A percentile compares a stretch with the other conserved stretches of the same genome.
phyloP scores from a whole-genome alignment of 2,113 vertebrate genomes.

The Microcebus lehilahytsara region DNA sequence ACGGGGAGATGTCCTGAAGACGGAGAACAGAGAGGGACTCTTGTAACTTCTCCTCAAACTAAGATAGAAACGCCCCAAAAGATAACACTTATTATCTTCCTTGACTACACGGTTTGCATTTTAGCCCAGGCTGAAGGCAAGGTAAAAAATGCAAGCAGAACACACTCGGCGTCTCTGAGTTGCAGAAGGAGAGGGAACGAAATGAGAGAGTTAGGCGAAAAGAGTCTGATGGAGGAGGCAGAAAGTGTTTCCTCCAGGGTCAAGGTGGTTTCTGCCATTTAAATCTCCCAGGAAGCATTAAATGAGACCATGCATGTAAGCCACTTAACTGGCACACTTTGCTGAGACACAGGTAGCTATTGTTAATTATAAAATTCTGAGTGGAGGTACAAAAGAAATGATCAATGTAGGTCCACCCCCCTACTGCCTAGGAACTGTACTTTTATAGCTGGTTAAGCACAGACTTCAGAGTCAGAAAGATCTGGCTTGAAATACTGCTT shows the following conservation, averaged over 20 bases:
- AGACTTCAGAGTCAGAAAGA: background rate
- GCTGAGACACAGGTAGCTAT: background rate
- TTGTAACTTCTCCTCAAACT: background rate
- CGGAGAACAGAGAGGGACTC: background rate
- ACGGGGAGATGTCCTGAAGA: background rate
- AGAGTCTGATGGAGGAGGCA: background rate
- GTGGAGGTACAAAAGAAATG: background rate
- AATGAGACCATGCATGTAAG: background rate
- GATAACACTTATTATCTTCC: background rate
- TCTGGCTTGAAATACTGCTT: background rate
- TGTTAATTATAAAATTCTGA: background rate
- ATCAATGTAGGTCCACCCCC: accelerated
- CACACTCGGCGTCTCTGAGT: background rate
- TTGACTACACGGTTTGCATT: background rate
- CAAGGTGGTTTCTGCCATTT: background rate
- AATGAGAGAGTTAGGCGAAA: background rate
- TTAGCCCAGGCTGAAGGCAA: background rate
- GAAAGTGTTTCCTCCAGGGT: background rate
- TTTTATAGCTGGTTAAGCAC: background rate
- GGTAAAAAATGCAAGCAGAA: background rate
- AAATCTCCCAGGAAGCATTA: background rate
- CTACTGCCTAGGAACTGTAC: background rate
- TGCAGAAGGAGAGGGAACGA: background rate
- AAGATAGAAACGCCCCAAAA: background rate
- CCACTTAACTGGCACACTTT: background rate